Base-by-base conservation (phyloP, 2,113 vertebrate species). In the Gadus chalcogrammus region DNA sequence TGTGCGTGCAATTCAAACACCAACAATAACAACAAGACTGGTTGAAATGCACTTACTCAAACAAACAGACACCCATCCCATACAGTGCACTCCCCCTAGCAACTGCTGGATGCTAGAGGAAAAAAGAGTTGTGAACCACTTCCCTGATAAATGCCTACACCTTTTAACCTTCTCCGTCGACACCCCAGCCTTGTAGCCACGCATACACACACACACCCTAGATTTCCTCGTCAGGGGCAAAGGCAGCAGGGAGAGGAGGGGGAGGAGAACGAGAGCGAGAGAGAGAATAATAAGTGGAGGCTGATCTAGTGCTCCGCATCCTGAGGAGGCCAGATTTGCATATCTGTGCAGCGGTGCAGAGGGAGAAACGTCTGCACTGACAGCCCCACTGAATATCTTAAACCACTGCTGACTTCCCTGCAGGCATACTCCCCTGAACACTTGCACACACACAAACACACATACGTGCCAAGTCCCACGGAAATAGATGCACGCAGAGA, bases 281-380 rank as follows among this genome's bases (percentile, higher is more conserved):
- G 76, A 88, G 82, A 87, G 79, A 80, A 86, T 88, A 89, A 92
- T 92, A 91, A 90, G 89, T 88, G 91, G 90, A 90, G 87, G 89
- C 87, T 91, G 91, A 91, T 92, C 91, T 85, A 88, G 88, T 84
- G 86, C 88, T 86, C 86, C 85, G 91, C 88, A 90, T 92, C 90
- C 89, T 88, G 89, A 90, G 87, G 85, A 88, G 82, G 82, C 79
- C 64, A 75, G 77, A 92, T 92, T 91, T 90, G 90, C 91, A 92
- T 93, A 91, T 90, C 86, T 90, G 91, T 92, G 90, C 87, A 91
- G 89, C 84, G 79, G 87, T 83, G 90, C 87, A 91, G 85, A 84
- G 86, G 90, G 87, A 91, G 90, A 92, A 90, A 92, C 90, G 91
- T 90, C 85, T 84, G 84, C 68, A 85, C 89, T 90, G 91, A 91